These are phyloP conservation scores for Chelonus insularis DNA, from an alignment of 1,140 invertebrate species.

Conservation along the genomic window DNA sequence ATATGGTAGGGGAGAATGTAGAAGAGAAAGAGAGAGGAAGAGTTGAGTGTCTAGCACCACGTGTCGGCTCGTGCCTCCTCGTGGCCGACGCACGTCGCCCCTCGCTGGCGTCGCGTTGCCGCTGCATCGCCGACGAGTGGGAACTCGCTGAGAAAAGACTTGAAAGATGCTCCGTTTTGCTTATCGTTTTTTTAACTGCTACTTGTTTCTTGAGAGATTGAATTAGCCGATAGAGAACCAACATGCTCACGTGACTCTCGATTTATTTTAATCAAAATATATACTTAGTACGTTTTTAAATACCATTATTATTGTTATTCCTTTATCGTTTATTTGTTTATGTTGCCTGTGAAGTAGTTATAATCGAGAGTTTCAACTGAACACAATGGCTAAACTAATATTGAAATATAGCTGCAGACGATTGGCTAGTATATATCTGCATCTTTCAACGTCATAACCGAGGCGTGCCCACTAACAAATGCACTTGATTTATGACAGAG, in stretches of 20 bases:
- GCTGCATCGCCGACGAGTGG: conserved; percentile 25
- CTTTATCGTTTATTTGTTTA: neutral
- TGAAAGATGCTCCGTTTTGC: neutral
- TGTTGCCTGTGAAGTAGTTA: neutral
- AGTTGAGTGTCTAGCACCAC: conserved; percentile 44
- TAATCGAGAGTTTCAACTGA: neutral
- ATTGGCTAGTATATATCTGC: conserved; percentile 32
- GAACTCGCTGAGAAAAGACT: conserved; percentile 3
- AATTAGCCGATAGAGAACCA: neutral
- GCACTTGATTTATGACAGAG: conserved; percentile 39
- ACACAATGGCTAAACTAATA: conserved; percentile 52
- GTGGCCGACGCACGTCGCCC: conserved; percentile 33
- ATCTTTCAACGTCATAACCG: conserved; percentile 45
- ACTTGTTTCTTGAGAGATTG: neutral
- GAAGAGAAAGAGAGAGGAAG: conserved; percentile 18
- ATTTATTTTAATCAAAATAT: neutral
- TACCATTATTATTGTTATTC: neutral
- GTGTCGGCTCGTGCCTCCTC: conserved; percentile 49
- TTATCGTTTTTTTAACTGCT: neutral
- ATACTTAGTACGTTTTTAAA: neutral
- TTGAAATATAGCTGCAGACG: conserved; percentile 54
- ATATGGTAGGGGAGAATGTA: conserved; percentile 17
- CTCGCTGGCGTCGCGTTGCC: conserved; percentile 25
- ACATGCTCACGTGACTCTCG: no score
- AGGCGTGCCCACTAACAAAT: conserved; percentile 48